Evolutionary conservation across 2,888 invertebrate genomes (phyloP).

Genomic region (Xestia c-nigrum): DNA sequence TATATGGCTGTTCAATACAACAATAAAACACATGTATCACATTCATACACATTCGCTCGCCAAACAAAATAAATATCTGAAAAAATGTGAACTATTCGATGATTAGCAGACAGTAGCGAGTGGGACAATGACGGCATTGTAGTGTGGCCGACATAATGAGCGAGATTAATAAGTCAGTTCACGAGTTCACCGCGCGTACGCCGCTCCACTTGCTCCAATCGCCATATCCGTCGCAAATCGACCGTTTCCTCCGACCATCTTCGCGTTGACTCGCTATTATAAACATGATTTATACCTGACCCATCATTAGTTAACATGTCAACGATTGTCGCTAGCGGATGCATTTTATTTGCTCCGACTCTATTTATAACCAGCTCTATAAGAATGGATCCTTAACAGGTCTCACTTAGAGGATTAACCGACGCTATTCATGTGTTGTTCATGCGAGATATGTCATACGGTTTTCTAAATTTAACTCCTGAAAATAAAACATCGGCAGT

Average conservation of each 20-base stretch:
- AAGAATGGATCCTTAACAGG: constrained; percentile 61
- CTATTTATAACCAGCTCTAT: constrained; percentile 73
- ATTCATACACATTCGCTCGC: constrained; percentile 21
- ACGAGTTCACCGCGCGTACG: constrained; percentile 73
- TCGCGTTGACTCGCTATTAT: constrained; percentile 82
- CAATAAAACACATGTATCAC: constrained; percentile 40
- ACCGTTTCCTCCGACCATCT: constrained; percentile 86
- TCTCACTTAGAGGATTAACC: constrained; percentile 54
- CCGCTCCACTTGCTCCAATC: constrained; percentile 85
- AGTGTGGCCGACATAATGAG: constrained; percentile 73
- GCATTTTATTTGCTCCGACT: constrained; percentile 83
- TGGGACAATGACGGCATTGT: constrained; percentile 72
- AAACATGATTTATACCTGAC: constrained; percentile 89
- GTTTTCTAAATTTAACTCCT: constrained; percentile 28
- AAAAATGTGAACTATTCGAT: constrained; percentile 52
- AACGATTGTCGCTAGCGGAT: constrained; percentile 84
- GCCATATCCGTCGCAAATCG: constrained; percentile 89
- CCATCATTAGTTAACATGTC: constrained; percentile 87
- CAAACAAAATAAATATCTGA: constrained; percentile 46
- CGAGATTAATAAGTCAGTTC: constrained; percentile 78
- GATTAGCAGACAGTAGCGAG: constrained; percentile 57
- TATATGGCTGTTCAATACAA: constrained; percentile 6
- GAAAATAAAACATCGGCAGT: constrained; percentile 33
- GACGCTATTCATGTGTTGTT: constrained; percentile 34
- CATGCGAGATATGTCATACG: constrained; percentile 18